Percentiles rank a stretch among this genome's conserved stretches.
phyloP scores from a whole-genome alignment of 2,113 vertebrate genomes.

The Toxotes chatareus region DNA sequence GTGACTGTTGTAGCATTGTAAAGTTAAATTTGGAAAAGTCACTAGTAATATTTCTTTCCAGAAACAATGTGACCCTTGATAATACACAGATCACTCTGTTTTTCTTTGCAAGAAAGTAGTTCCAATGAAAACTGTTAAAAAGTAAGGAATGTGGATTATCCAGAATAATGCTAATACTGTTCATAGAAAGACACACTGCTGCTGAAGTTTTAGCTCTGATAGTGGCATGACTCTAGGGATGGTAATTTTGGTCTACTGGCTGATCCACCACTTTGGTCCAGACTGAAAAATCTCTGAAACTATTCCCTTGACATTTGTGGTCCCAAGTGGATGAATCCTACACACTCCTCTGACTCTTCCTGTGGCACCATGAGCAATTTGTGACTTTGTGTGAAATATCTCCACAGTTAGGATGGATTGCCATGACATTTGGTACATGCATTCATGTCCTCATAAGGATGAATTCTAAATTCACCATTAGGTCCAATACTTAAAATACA shows the following conservation, averaged over 20 bases:
- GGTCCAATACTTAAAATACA: not conserved
- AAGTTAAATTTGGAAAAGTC: not conserved
- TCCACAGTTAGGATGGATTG: too few relatives aligned
- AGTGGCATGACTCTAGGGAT: not conserved
- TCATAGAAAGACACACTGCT: too few relatives aligned
- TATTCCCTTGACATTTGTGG: not conserved
- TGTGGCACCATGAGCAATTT: not conserved
- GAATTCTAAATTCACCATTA: not conserved
- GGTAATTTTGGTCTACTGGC: not conserved
- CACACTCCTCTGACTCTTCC: not conserved
- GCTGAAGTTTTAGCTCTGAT: not conserved
- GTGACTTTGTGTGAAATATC: not conserved
- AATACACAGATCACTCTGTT: not conserved
- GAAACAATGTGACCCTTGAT: not conserved
- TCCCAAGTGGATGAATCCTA: not conserved
- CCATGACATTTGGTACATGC: too few relatives aligned
- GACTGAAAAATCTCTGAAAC: too few relatives aligned
- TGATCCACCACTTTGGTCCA: too few relatives aligned
- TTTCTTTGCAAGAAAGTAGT: not conserved
- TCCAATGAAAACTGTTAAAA: too few relatives aligned
- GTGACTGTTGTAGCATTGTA: not conserved
- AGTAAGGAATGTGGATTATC: too few relatives aligned
- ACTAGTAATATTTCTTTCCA: not conserved
- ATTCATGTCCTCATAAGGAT: not conserved
- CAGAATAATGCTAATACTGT: too few relatives aligned